Conservation (phyloP, 2,113 vertebrate species). For the Callipepla squamata region DNA sequence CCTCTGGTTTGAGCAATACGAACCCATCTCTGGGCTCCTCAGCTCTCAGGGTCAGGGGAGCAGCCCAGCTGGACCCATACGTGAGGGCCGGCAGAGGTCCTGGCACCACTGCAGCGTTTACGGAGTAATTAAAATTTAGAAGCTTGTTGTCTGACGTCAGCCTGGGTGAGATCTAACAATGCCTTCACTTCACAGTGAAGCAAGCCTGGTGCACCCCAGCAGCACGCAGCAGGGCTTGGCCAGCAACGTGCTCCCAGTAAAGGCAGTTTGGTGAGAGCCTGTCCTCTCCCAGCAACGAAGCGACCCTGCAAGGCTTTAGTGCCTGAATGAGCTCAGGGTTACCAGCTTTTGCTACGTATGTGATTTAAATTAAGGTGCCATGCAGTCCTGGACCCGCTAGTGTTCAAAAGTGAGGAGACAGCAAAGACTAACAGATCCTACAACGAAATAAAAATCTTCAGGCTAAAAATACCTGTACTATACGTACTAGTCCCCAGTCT, state of each 20-base stretch:
- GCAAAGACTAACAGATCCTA: not conserved
- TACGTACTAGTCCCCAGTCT: not conserved
- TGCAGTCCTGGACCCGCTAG: not conserved
- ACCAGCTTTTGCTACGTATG: fast-evolving
- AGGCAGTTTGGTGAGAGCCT: not conserved
- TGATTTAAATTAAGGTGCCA: not conserved
- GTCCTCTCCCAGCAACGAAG: not conserved
- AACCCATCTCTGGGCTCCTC: not conserved
- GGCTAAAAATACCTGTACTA: not conserved
- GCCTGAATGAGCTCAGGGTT: fast-evolving
- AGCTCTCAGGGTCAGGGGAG: not conserved
- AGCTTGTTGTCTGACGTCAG: not conserved
- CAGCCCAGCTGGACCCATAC: not conserved
- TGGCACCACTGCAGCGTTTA: not conserved
- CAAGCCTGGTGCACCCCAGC: fast-evolving
- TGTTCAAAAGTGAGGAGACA: not conserved
- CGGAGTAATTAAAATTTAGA: not conserved
- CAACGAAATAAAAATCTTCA: not conserved
- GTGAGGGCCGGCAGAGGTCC: not conserved
- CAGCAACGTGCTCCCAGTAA: not conserved
- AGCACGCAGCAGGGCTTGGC: not conserved
- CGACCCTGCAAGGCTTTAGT: not conserved
- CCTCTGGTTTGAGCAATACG: fast-evolving
- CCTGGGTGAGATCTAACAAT: not conserved
- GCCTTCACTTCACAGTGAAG: not conserved